A percentile compares a stretch with the other conserved stretches of the same genome.
phyloP scores from a whole-genome alignment of 2,113 vertebrate species.

The Prionailurus bengalensis region DNA sequence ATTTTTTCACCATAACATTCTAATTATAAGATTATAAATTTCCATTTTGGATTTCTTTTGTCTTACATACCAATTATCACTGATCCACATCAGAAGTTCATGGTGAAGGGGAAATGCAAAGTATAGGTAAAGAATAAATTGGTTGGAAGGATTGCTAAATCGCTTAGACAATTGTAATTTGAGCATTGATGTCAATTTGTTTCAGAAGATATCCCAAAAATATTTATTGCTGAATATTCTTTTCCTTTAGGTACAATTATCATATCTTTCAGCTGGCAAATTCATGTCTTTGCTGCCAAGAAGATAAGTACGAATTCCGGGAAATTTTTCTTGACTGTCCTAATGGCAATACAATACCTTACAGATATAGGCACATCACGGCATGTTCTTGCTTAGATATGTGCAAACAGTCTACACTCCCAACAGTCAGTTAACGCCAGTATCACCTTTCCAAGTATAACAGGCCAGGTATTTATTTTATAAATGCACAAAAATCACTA shows the following conservation, averaged over 20 bases:
- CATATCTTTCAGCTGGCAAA: slow-evolving; percentile 57
- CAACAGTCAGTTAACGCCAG: not conserved
- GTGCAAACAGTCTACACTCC: not conserved
- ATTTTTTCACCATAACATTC: not conserved
- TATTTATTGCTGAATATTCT: not conserved
- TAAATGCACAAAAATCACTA: not conserved
- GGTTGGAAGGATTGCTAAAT: not conserved
- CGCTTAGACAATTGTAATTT: not conserved
- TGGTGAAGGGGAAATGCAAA: not conserved
- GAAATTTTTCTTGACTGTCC: slow-evolving; percentile 63
- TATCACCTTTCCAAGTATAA: not conserved
- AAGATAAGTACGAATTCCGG: slow-evolving; percentile 46
- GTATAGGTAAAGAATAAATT: not conserved
- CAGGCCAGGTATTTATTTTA: slow-evolving; percentile 43
- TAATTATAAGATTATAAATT: not conserved
- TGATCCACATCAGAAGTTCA: not conserved
- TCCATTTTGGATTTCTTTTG: not conserved
- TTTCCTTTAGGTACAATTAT: slow-evolving; percentile 73
- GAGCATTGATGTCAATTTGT: not conserved
- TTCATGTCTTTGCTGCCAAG: slow-evolving; percentile 73
- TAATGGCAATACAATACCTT: not conserved
- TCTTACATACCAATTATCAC: not conserved
- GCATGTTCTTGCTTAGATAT: slow-evolving; percentile 65
- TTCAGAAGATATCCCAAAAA: not conserved
- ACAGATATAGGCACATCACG: slow-evolving; percentile 69